Conservation (phyloP, 1,140 invertebrate species). For the Cheumatopsyche charites region DNA sequence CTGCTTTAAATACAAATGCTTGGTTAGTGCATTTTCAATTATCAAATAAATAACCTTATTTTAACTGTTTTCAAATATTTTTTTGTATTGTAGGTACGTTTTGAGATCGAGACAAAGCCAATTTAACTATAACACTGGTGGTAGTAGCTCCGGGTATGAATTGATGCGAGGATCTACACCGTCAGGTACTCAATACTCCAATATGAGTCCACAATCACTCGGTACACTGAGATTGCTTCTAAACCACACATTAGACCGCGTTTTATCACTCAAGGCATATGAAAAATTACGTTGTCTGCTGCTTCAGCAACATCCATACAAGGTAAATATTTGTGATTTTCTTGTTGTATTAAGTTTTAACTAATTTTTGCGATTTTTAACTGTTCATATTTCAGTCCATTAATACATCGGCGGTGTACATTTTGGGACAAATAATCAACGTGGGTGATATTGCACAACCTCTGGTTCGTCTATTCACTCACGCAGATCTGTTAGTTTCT, state of each 20-base stretch:
- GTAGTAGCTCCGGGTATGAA: constrained; percentile 1
- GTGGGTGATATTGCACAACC: constrained; percentile 78
- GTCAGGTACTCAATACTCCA: constrained; percentile 69
- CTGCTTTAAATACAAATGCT: constrained; percentile 49
- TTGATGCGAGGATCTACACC: constrained; percentile 67
- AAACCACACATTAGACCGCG: constrained; percentile 87
- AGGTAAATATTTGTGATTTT: constrained; percentile 58
- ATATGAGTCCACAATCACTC: constrained; percentile 64
- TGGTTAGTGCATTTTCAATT: constrained; percentile 35
- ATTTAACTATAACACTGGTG: not conserved
- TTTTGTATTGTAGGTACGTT: constrained; percentile 74
- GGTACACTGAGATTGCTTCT: constrained; percentile 84
- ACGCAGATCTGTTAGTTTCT: constrained; percentile 82
- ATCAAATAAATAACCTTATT: not conserved
- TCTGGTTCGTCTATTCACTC: constrained; percentile 81
- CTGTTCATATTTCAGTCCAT: constrained; percentile 72
- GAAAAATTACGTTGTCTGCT: constrained; percentile 76
- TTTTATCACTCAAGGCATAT: constrained; percentile 82
- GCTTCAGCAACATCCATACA: constrained; percentile 72
- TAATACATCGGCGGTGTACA: constrained; percentile 82
- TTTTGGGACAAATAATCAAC: constrained; percentile 83
- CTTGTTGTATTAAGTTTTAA: not conserved
- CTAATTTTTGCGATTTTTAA: not conserved
- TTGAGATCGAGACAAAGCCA: constrained; percentile 73
- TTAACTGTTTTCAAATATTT: not conserved